Evolutionary conservation across 2,113 vertebrate species (phyloP), one percentile per base, ranked within the genome.

Genomic region (Donacobius atricapilla): DNA sequence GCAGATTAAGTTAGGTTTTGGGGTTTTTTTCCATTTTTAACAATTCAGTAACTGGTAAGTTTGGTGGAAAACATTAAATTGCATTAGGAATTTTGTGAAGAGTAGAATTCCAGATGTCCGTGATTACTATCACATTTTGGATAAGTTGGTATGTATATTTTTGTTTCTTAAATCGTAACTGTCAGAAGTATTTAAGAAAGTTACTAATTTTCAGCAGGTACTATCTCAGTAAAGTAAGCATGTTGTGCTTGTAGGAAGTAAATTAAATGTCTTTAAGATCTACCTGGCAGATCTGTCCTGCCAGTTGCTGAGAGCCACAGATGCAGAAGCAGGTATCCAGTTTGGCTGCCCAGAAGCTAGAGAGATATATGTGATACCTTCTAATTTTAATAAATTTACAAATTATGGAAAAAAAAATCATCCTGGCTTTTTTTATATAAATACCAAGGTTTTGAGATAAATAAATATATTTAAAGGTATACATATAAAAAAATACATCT

Each of bases 351-450:
- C 30, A 60, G 61, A 30, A 79, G 23, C 33, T 54, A 6, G 56
- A 77, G 27, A 63, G 19, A 19, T 37, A 25, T 15, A 35, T 33
- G 16, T 57, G 37, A 16, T 56, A 44, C 13, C 7, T 45, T 54
- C 6, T 3, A 24, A 23, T 33, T 60, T 17, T 24, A 78, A 68
- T 81, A 61, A 40, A 35, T 61, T 18, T 30, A 39, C 27, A 54
- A 72, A 64, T 45, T n/a, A 37, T 16, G 30, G 9, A 5, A 6
- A 2, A 19, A 47, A 60, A 60, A 53, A 4, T 0, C 1, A 28
- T 50, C 28, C 19, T 54, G 35, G 25, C 37, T 73, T 70, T 79
- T 70, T 35, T 44, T 61, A 7, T 70, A 50, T 45, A 66, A 61
- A 40, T 75, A 50, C 14, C 18, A n/a, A 57, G 24, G 15, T 75